These are phyloP conservation scores for Fulmarus glacialis DNA, from an alignment of 2,113 vertebrate genomes.

Conservation along the genomic window DNA sequence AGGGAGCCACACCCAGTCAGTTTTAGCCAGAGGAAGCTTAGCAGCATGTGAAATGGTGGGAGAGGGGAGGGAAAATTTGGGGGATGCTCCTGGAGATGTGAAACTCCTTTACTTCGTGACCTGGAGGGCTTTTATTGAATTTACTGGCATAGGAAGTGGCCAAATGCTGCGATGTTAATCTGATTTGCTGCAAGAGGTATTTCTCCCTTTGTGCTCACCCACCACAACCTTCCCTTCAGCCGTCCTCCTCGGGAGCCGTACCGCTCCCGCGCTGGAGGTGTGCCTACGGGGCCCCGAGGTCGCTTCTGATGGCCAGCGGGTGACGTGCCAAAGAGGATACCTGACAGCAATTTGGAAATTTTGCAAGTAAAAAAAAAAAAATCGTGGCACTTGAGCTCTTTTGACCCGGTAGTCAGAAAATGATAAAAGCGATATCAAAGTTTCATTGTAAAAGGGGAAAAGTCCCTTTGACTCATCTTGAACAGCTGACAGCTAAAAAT, in stretches of 20 bases:
- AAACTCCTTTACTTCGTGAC: neutral
- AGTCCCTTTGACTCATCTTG: neutral
- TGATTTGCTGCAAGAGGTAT: neutral
- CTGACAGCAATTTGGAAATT: neutral
- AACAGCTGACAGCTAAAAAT: neutral
- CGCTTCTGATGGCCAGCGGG: neutral
- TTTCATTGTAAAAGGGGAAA: neutral
- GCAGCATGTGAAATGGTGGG: neutral
- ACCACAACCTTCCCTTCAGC: neutral
- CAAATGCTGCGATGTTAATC: rapidly evolving
- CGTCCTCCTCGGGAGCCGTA: neutral
- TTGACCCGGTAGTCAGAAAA: neutral
- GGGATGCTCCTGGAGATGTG: neutral
- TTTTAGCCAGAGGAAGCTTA: neutral
- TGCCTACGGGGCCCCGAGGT: rapidly evolving
- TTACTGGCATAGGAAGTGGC: neutral
- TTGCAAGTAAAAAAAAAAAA: neutral
- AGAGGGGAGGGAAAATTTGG: neutral
- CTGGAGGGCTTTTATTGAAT: neutral
- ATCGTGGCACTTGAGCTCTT: neutral
- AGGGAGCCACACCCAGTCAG: neutral
- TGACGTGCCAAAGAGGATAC: neutral
- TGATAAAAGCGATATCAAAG: neutral
- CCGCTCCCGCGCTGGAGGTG: rapidly evolving
- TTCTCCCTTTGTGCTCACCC: neutral